Evolutionary conservation across 2,888 invertebrate species (phyloP), one percentile per base, ranked within the genome.

Genomic region (Heliconius charithonia): DNA sequence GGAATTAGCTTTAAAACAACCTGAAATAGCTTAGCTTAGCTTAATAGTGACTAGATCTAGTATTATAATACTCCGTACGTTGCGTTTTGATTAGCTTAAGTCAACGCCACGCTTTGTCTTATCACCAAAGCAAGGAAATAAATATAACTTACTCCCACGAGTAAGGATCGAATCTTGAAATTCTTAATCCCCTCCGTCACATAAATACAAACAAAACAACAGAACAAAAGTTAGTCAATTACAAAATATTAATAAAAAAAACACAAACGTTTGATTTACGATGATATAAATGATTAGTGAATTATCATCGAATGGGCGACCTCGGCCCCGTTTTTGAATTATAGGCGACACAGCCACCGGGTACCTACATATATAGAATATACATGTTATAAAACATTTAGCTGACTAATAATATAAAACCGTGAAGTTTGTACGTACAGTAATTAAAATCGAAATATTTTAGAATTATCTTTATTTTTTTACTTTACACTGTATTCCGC

Each of bases 241-340:
- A 16, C 2, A 6, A 67, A 67, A 67, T 67, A 67, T 41, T 41
- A 41, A 67, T 16, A 67, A 67, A n/a, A 66, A 66, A 67, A 37
- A 1, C n/a, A n/a, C n/a, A 12, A 45, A 16, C 19, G 25, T 69
- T 76, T 78, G 80, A 80, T 80, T 80, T 80, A 80, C 75, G 80
- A 75, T 65, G 71, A 80, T 80, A 76, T 76, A 67, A 78, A 66
- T 69, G 69, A 73, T 82, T 71, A 41, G 70, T 71, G 67, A 81
- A 82, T 83, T 83, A 83, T 78, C 83, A 83, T 83, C 82, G 82
- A 83, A 81, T 81, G 78, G 81, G 45, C 80, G 83, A 74, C 83
- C 83, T 83, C 83, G 83, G 78, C 83, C 80, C 77, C 73, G 71
- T 80, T 82, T 66, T 66, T 78, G 72, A 59, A 27, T 63, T 79